Percentiles rank a stretch among this genome's conserved stretches.
phyloP scores from a whole-genome alignment of 1,140 invertebrate genomes.

The Ceratitis capitata region DNA sequence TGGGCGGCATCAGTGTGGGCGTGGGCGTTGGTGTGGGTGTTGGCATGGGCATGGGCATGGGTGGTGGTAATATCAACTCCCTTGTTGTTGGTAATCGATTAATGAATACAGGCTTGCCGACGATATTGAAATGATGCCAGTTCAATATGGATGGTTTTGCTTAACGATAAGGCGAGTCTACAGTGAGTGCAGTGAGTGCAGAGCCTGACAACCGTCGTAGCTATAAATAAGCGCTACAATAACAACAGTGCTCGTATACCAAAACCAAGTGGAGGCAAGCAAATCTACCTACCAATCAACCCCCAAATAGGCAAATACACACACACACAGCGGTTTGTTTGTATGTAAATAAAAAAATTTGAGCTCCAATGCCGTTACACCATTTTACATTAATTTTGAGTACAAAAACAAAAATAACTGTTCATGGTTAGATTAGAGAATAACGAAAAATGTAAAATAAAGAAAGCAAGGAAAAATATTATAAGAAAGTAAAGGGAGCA shows the following conservation, averaged over 20 bases:
- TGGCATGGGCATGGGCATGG: constrained; percentile 50
- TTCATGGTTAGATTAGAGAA: constrained; percentile 23
- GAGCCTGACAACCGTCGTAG: neutral
- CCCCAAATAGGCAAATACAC: neutral
- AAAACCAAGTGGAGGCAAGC: neutral
- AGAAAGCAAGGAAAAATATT: neutral
- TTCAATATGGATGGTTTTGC: constrained; percentile 58
- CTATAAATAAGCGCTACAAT: neutral
- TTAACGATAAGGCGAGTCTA: constrained; percentile 50
- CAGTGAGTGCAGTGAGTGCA: neutral
- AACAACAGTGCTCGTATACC: neutral
- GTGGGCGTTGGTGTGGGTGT: constrained; percentile 45
- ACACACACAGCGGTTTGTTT: neutral
- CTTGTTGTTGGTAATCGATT: constrained; percentile 61
- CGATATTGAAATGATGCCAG: constrained; percentile 64
- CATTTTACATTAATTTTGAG: constrained; percentile 33
- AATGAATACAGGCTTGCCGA: constrained; percentile 60
- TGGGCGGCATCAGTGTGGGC: constrained; percentile 53
- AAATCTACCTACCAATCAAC: neutral
- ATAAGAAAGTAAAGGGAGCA: neutral
- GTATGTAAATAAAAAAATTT: neutral
- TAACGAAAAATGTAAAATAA: neutral
- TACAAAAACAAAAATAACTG: constrained; percentile 20
- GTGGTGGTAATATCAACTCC: constrained; percentile 54
- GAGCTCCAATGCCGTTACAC: neutral